Base-by-base conservation (phyloP, 92 coral and sea anemone genomes). In the Plumapathes pennacea region DNA sequence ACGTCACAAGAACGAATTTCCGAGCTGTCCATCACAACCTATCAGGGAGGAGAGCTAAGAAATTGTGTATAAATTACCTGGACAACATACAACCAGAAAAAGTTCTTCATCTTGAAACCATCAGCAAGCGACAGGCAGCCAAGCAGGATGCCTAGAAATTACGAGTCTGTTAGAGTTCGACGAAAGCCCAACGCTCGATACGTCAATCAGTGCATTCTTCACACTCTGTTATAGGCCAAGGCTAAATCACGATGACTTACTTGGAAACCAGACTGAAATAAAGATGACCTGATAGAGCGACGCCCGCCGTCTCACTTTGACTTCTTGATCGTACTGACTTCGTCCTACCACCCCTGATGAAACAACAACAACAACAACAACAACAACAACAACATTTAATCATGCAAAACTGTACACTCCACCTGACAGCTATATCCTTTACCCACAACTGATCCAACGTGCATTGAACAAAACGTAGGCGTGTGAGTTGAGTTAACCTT, bases 251-350 rank as follows among this genome's bases (percentile, higher is more conserved):
- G 14, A 14, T 12, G 12, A 38, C 87, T 65, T 52, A 81, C 87
- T 59, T 9, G 87, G 87, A 26, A 81, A 25, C 87, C 87, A 81
- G 30, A 81, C 72, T 12, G 69, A 4, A 28, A 77, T 32, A 46
- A 81, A 81, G 37, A 67, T 49, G 39, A 33, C 21, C 32, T 72
- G 82, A 44, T 81, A 81, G 1, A 81, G 54, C 26, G 71, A 65
- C 19, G 87, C 74, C 80, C 87, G 64, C 44, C 57, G 49, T 26
- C 76, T 74, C 5, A 81, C 76, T 51, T 39, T 45, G 26, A 51
- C 47, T 23, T 81, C 82, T 53, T 73, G 82, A 26, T 72, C 60
- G 32, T 81, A 81, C 56, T 81, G 87, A 3, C 69, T 76, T 4
- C 76, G 72, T 11, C 71, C 74, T 32, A 66, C 74, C 13, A 81